Evolutionary conservation across 2,113 vertebrate species (phyloP), one percentile per base, ranked within the genome.

Genomic region (Grammomys dolichurus): DNA sequence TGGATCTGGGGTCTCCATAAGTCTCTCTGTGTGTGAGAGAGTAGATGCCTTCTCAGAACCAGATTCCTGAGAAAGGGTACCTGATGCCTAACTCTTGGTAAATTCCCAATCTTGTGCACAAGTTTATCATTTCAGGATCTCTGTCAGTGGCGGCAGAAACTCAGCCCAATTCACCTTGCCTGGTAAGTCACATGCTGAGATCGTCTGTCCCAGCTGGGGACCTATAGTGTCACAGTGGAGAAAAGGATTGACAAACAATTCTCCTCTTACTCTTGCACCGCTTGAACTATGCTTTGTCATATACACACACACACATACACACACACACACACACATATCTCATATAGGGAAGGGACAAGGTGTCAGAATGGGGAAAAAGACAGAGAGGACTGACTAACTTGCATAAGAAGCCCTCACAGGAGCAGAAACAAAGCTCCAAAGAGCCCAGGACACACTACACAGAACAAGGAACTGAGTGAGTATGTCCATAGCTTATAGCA

Each of bases 121-220:
- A 97, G 96, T 96, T 97, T 48, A 94, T 97, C 81, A 24, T 95
- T 96, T 95, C 97, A 91, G 97, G 94, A 33, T 73, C 88, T 43
- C 0, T 97, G 46, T 93, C 92, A 0, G 96, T 95, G 63, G 14
- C 33, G 4, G 78, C 95, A 51, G 82, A 97, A 65, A 84, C 69
- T 14, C 40, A n/a, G 1, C 58, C 94, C 9, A n/a, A 0, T 14
- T 85, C 73, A 69, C 13, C 33, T 4, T 96, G 96, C 48, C 78
- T 93, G 90, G 97, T 97, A 80, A 97, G 95, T 95, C 20, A 33
- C 54, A 26, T 12, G 67, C 48, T 58, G 48, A 65, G 1, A 60
- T 17, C 0, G 20, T 46, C 33, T 78, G 8, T 72, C 48, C 54
- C 20, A 58, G 11, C 4, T 56, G 5, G 26, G 43, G 24, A 33